These are phyloP conservation scores for Phenganax stokvisi DNA, from an alignment of 92 coral and sea anemone species.

Conservation along the genomic window DNA sequence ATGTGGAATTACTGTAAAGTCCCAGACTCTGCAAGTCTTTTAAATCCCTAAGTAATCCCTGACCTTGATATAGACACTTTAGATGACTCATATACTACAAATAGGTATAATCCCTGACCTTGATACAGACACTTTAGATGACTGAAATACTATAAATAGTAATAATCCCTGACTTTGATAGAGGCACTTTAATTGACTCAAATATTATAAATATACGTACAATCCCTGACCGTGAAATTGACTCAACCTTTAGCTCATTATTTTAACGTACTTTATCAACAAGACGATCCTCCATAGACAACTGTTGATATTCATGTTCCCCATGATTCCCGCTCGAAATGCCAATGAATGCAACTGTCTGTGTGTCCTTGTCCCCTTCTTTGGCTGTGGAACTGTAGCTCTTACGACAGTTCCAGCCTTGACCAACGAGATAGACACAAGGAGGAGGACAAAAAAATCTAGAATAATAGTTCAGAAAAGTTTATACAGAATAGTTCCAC, in stretches of 20 bases:
- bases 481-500: neutral
- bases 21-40: no score
- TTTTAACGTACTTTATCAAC: conserved; percentile 8
- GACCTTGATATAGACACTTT: no score
- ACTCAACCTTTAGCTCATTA: neutral
- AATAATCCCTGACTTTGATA: no score
- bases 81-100: no score
- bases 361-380: conserved; percentile 64
- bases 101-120: no score
- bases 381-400: conserved; percentile 55
- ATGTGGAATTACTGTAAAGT: neutral
- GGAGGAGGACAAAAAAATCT: conserved; percentile 99
- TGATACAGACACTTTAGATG: no score
- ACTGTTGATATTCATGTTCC: conserved; percentile 94
- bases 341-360: conserved; percentile 91
- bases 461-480: neutral
- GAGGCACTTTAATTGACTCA: no score
- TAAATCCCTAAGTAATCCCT: no score
- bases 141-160: no score
- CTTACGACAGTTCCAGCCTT: conserved; percentile 89
- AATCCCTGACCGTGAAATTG: neutral
- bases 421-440: conserved; percentile 87
- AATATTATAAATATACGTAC: no score
- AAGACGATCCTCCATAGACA: conserved; percentile 84
- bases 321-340: conserved; percentile 70